Evolutionary conservation across 2,113 vertebrate species (phyloP).

Genomic region (Peucedramus taeniatus): DNA sequence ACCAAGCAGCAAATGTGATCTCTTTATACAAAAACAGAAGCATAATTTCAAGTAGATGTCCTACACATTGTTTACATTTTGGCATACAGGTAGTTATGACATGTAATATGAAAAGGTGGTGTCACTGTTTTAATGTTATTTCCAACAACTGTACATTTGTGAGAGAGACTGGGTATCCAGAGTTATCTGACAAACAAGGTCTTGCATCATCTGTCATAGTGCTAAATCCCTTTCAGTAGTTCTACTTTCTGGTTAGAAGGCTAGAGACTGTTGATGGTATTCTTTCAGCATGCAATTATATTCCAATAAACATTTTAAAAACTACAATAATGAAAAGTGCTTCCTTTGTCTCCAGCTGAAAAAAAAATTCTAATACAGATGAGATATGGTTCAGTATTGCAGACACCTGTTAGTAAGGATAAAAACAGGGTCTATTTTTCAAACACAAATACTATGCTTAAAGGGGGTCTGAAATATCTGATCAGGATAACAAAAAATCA

Average conservation of each 20-base stretch:
- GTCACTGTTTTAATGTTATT: not conserved
- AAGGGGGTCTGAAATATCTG: not conserved
- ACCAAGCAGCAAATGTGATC: not conserved
- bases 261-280: not conserved
- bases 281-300: not conserved
- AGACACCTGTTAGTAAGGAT: not conserved
- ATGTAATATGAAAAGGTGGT: not conserved
- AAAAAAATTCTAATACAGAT: not conserved
- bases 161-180: fast-evolving
- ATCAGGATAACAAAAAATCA: not conserved
- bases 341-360: not conserved
- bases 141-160: not conserved
- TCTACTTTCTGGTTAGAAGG: not conserved
- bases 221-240: not conserved
- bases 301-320: not conserved
- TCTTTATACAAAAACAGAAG: not conserved
- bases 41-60: not conserved
- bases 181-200: not conserved
- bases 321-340: not conserved
- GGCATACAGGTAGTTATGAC: not conserved
- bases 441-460: not conserved
- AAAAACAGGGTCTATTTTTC: not conserved
- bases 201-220: not conserved
- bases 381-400: not conserved
- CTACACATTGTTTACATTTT: not conserved